Base-by-base conservation (phyloP, 1,140 invertebrate genomes). In the Wasmannia auropunctata region DNA sequence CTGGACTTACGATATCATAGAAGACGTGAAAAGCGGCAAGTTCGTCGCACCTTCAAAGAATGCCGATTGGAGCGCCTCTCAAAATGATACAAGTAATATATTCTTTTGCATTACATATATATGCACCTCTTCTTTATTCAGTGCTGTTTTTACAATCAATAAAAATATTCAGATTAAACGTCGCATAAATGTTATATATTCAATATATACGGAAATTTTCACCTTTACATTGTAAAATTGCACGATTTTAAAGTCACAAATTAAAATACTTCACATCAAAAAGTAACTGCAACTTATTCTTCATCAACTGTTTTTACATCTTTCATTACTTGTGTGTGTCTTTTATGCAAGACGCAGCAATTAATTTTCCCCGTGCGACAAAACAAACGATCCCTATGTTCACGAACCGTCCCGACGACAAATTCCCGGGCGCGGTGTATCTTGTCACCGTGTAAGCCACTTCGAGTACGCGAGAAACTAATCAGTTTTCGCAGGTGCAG, bases 1-100 rank as follows among this genome's bases (percentile, higher is more conserved):
- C 0, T 96, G 96, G 92, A 95, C 95, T n/a, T 96, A 96, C 58
- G 89, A 93, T 0, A 83, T 79, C n/a, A 85, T 96, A 11, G 87
- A 85, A 43, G 92, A 95, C 69, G 51, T 58, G 5, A 46, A 91
- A 14, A 88, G 62, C 5, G 88, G 90, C 6, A 80, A 90, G 4
- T 49, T 91, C 4, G 87, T 95, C 0, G 91, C 87, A 31, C 92
- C 92, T 16, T 43, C 51, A n/a, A 46, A 3, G 16, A 34, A 87
- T 2, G 40, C 54, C 8, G n/a, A 90, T 93, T 84, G 95, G 95
- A 51, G 91, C 92, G 22, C 34, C 11, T 31, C 60, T 11, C 8
- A 31, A 16, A 43, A 72, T 34, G 2, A 34, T 2, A n/a, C 76
- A 80, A 80, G 88, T 89, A 89, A 51, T 58, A 28, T n/a, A 43